Conservation (phyloP, 2,797 vertebrate genomes). For the Acipenser transmontanus region DNA sequence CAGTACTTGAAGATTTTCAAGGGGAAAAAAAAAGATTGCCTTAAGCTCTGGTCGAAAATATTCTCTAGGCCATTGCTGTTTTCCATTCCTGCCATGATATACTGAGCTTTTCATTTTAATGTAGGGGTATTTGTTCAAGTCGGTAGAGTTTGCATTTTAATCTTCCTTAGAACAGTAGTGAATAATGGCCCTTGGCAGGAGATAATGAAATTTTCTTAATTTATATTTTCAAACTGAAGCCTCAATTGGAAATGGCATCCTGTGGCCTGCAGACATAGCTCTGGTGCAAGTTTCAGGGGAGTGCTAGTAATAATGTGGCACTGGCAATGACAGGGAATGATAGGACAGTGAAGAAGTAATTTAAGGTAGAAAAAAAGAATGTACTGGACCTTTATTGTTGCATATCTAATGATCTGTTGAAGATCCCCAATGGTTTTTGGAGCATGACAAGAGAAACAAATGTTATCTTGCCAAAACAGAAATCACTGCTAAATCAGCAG, state of each 20-base stretch:
- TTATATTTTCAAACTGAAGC: slow-evolving; percentile 67
- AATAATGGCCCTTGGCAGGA: slow-evolving; percentile 70
- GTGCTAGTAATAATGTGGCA: slow-evolving; percentile 55
- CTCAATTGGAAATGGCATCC: slow-evolving; percentile 64
- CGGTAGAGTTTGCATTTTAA: slow-evolving; percentile 59
- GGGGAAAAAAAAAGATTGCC: slow-evolving; percentile 25
- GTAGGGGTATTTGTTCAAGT: slow-evolving; percentile 56
- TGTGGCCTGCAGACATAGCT: slow-evolving; percentile 58
- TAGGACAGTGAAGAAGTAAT: slow-evolving; percentile 69
- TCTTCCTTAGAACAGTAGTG: slow-evolving; percentile 64
- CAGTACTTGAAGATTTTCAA: background rate
- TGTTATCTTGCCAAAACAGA: slow-evolving; percentile 79
- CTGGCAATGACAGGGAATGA: slow-evolving; percentile 54
- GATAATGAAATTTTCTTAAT: slow-evolving; percentile 81
- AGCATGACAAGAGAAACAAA: slow-evolving; percentile 78
- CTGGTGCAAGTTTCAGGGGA: slow-evolving; percentile 61
- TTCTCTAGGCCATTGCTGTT: slow-evolving; percentile 31
- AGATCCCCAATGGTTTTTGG: slow-evolving; percentile 71
- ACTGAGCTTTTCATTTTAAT: slow-evolving; percentile 49
- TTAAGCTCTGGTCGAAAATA: slow-evolving; percentile 24
- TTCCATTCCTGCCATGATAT: slow-evolving; percentile 41
- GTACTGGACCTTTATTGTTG: slow-evolving; percentile 67
- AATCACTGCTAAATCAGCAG: slow-evolving; percentile 79
- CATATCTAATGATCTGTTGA: slow-evolving; percentile 83
- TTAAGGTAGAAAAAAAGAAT: slow-evolving; percentile 61